These are phyloP conservation scores for Bombus waltoni DNA, from an alignment of 1,140 invertebrate genomes.

Conservation along the genomic window DNA sequence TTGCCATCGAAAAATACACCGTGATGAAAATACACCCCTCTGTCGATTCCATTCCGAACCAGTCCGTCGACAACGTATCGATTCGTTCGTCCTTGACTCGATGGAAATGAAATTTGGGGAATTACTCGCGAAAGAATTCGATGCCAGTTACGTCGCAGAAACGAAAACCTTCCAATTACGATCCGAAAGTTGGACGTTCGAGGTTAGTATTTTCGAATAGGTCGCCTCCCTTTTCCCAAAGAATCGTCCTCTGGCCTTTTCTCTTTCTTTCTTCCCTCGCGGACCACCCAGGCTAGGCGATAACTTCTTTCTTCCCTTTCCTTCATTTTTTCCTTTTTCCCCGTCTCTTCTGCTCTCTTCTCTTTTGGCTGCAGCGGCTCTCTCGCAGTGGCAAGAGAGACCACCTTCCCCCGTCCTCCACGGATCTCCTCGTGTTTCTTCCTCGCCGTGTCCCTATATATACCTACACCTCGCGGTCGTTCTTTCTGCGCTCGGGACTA, in stretches of 20 bases:
- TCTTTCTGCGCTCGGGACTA: conserved; percentile 52
- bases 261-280: conserved; percentile 7
- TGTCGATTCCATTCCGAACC: neutral
- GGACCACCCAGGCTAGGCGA: conserved; percentile 55
- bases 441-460: conserved; percentile 7
- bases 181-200: neutral
- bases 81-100: no score
- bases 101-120: neutral
- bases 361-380: conserved; percentile 12
- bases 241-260: neutral
- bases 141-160: neutral
- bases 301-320: conserved; percentile 62
- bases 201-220: neutral
- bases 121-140: neutral
- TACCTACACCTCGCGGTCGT: conserved; percentile 41
- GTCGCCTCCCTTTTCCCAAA: neutral
- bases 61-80: neutral
- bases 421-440: conserved; percentile 47
- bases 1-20: conserved; percentile 58
- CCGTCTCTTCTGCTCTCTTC: conserved; percentile 40
- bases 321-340: conserved; percentile 60
- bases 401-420: conserved; percentile 43
- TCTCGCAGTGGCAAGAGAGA: conserved; percentile 53
- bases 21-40: neutral
- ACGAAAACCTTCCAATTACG: neutral